Conservation (phyloP, 1,140 invertebrate genomes). For the Calliopsis andreniformis region DNA sequence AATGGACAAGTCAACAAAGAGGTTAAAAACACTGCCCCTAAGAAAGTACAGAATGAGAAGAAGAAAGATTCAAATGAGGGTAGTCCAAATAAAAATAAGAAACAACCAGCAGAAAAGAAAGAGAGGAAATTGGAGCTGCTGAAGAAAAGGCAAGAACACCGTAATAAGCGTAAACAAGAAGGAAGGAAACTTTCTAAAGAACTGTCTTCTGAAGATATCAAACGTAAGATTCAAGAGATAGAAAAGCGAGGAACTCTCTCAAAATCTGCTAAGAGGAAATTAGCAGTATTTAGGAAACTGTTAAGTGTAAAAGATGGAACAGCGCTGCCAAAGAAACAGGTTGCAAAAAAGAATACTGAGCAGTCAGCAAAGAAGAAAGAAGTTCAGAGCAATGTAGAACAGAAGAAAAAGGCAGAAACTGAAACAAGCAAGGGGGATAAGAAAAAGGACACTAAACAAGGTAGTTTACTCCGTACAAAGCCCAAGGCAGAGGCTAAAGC, state of each 20-base stretch:
- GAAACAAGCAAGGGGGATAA: constrained; percentile 18
- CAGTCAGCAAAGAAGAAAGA: constrained; percentile 58
- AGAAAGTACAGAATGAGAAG: background rate
- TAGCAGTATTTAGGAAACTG: constrained; percentile 60
- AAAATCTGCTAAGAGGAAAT: constrained; percentile 65
- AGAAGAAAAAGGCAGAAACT: constrained; percentile 11
- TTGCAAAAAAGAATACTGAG: background rate
- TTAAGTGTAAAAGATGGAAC: constrained; percentile 44
- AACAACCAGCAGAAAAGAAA: background rate
- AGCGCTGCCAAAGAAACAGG: background rate
- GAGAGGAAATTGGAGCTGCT: too few species aligned
- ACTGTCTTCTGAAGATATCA: constrained; percentile 58
- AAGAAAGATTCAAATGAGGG: background rate
- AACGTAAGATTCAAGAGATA: constrained; percentile 60
- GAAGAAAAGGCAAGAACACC: constrained; percentile 10
- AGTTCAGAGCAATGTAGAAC: constrained; percentile 80
- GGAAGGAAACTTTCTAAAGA: background rate
- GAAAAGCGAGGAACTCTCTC: constrained; percentile 44
- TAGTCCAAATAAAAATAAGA: background rate
- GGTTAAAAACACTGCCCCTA: background rate
- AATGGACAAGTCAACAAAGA: constrained; percentile 29
- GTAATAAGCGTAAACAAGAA: constrained; percentile 7
- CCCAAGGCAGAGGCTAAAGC: constrained; percentile 71
- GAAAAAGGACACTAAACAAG: constrained; percentile 47
- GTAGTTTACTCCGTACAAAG: constrained; percentile 77